phyloP scores from a whole-genome alignment of 2,888 invertebrate genomes.

The Syrista parreyssii region DNA sequence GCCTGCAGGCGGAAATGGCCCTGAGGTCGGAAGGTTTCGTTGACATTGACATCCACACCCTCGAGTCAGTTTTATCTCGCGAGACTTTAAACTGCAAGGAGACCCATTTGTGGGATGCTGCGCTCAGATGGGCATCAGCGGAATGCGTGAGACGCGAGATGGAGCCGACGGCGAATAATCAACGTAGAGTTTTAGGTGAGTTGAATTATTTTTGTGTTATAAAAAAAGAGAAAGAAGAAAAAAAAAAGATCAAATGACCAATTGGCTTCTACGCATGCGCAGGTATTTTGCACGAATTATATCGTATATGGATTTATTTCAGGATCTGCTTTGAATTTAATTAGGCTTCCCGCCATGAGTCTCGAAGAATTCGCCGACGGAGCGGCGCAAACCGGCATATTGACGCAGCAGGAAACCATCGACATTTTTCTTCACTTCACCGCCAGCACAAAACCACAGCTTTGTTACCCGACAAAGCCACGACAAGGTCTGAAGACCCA shows the following conservation, averaged over 20 bases:
- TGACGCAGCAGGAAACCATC: constrained; percentile 93
- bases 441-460: constrained; percentile 84
- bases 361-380: constrained; percentile 95
- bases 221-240: neutral
- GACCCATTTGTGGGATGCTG: constrained; percentile 90
- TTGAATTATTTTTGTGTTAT: constrained; percentile 4
- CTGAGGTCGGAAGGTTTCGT: constrained; percentile 95
- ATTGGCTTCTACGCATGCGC: constrained; percentile 3
- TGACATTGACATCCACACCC: constrained; percentile 93
- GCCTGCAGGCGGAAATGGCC: constrained; percentile 91
- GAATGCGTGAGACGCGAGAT: constrained; percentile 89
- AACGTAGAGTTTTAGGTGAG: constrained; percentile 57
- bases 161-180: constrained; percentile 82
- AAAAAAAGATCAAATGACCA: neutral
- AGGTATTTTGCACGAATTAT: neutral
- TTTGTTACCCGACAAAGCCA: constrained; percentile 85
- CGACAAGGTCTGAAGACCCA: constrained; percentile 90
- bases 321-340: constrained; percentile 78
- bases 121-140: constrained; percentile 91
- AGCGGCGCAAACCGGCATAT: constrained; percentile 91
- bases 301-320: constrained; percentile 32
- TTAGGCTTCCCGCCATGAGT: constrained; percentile 94
- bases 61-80: constrained; percentile 89
- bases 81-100: constrained; percentile 97
- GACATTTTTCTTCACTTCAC: constrained; percentile 96